Evolutionary conservation across 2,113 vertebrate genomes (phyloP), one percentile per base, ranked within the genome.

Genomic region (Solea senegalensis): DNA sequence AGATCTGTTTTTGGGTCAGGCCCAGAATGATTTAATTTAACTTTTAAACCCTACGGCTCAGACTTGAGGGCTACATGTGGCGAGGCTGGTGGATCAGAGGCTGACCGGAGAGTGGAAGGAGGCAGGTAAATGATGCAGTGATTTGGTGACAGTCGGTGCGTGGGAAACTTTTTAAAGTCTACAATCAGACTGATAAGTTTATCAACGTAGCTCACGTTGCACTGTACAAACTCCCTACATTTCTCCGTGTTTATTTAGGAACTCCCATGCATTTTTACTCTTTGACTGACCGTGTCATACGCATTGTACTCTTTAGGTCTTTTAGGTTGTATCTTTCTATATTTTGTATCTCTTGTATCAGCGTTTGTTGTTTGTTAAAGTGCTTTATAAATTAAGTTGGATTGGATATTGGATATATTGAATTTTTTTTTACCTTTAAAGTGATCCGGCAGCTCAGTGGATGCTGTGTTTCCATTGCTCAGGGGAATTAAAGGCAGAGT

Each of bases 401-500:
- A 21, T 21, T 21, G 21, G 21, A 21, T 21, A n/a, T n/a, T n/a
- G n/a, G n/a, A n/a, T n/a, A n/a, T n/a, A n/a, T n/a, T n/a, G n/a
- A n/a, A 67, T 28, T 55, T 74, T 69, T 81, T 66, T 74, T 67
- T 71, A 43, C 50, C 76, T 83, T 86, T 77, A 65, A 69, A 84
- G 53, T 77, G 72, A 82, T 68, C 80, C 79, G 66, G 78, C 58
- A 79, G 82, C 80, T 55, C 71, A 74, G 65, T 80, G 78, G 76
- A 85, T 58, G 67, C 71, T 61, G 64, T 34, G 61, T 80, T 61
- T 77, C 57, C 54, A 63, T 28, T 10, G 70, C 88, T 80, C 72
- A 39, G 69, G 89, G 83, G 80, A 88, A 89, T 86, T 83, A 89
- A 80, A 82, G 46, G 52, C 69, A 67, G 58, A 64, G 45, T 70